Evolutionary conservation across 1,140 invertebrate species (phyloP), one percentile per base, ranked within the genome.

Genomic region (Solen grandis): DNA sequence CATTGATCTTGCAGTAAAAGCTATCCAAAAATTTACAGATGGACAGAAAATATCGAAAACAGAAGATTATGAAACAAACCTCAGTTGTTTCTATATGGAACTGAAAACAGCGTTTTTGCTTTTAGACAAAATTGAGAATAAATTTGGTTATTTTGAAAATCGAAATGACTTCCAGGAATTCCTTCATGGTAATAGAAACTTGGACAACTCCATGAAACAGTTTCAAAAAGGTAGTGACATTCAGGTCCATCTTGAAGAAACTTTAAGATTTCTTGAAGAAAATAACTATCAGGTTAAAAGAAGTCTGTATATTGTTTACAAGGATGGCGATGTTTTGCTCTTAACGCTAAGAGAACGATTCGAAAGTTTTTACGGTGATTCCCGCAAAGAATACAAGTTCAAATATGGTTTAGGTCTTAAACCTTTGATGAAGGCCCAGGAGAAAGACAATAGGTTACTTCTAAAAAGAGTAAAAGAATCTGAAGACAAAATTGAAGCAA

Each of bases 331-430:
- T n/a, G 52, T 60, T 2, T 38, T 75, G 25, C 54, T 75, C 19
- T 36, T 75, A 10, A 65, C 27, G 54, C 41, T 65, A 0, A 63
- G 73, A 63, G 73, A 75, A 50, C 54, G 60, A n/a, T 75, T 63
- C 25, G 73, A 75, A 65, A 22, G 60, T 16, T 75, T 75, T 75
- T 75, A 75, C 38, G 73, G 73, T 3, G 73, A 63, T 52, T n/a
- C 19, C 10, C 63, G 50, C 22, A 4, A 13, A 25, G 65, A 65
- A 19, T 75, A 63, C 19, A 25, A 75, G 27, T 75, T 75, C 31
- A 75, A 31, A 22, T 63, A 62, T 35, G 73, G 73, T 16, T 31
- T 75, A 10, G 73, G 73, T 35, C 36, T 75, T 3, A 75, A 75
- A 35, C 73, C 60, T n/a, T 38, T 75, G 19, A 75, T 75, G 73